These are phyloP conservation scores for Conus canariensis DNA, from an alignment of 2,888 invertebrate species.

Conservation along the genomic window DNA sequence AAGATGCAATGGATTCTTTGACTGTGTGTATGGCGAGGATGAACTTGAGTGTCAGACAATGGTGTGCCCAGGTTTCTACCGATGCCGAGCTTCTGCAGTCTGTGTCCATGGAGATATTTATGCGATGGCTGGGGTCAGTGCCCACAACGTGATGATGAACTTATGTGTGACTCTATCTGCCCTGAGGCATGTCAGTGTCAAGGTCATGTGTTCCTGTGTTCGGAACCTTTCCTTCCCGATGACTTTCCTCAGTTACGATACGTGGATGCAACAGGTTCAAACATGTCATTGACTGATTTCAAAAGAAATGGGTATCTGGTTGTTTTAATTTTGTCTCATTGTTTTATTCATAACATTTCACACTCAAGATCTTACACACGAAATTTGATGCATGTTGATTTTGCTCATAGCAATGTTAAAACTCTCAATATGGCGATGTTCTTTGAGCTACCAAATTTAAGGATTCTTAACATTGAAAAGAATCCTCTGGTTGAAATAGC, in stretches of 20 bases:
- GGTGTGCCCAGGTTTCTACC: not conserved
- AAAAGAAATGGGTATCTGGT: not conserved
- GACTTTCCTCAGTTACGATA: not conserved
- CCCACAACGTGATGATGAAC: constrained; percentile 19
- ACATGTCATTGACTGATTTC: not conserved
- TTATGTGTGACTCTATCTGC: not conserved
- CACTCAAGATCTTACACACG: not conserved
- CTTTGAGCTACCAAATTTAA: not conserved
- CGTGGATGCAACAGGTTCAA: not conserved
- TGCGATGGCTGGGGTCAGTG: constrained; percentile 28
- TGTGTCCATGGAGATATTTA: constrained; percentile 1
- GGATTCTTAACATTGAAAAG: not conserved
- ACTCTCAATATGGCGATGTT: not conserved
- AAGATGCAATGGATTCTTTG: not conserved
- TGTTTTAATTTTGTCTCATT: not conserved
- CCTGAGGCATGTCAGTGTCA: constrained; percentile 3
- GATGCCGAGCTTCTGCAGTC: not conserved
- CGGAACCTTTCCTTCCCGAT: not conserved
- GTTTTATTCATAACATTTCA: not conserved
- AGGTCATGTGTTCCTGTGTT: not conserved
- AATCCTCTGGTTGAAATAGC: not conserved
- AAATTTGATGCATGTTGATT: not conserved
- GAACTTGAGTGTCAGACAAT: not conserved
- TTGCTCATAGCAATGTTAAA: not conserved
- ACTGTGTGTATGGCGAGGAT: not conserved